Conservation (phyloP, 2,888 invertebrate genomes). For the Exocentrus adspersus region DNA sequence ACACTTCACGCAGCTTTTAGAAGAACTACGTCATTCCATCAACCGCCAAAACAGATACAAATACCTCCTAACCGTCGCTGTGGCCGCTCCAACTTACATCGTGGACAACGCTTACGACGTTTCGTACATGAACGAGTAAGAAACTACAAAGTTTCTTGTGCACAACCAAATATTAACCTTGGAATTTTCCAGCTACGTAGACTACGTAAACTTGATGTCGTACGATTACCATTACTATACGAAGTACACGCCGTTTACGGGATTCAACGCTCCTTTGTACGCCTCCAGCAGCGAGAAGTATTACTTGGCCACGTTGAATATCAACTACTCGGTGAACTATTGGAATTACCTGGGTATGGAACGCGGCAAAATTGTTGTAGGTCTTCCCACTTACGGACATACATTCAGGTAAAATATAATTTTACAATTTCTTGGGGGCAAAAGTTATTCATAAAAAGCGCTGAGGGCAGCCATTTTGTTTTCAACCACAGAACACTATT, state of each 20-base stretch:
- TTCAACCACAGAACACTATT: too few relatives aligned
- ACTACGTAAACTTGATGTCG: constrained; percentile 90
- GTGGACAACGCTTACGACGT: constrained; percentile 83
- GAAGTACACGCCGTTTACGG: constrained; percentile 81
- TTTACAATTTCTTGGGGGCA: too few relatives aligned
- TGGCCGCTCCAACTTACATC: constrained; percentile 81
- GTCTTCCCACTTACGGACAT: constrained; percentile 90
- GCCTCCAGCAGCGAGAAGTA: constrained; percentile 69
- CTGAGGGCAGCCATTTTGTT: too few relatives aligned
- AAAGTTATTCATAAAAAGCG: too few relatives aligned
- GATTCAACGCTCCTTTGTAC: constrained; percentile 85
- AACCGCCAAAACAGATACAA: constrained; percentile 65
- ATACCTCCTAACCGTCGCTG: constrained; percentile 79
- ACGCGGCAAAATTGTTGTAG: constrained; percentile 80
- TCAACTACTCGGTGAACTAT: constrained; percentile 83
- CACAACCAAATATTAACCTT: not conserved
- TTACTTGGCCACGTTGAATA: constrained; percentile 77
- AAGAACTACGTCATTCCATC: constrained; percentile 77
- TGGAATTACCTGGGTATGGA: constrained; percentile 82
- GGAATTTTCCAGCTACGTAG: constrained; percentile 69
- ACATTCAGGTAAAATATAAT: constrained; percentile 69
- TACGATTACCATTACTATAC: constrained; percentile 90
- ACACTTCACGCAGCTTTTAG: constrained; percentile 78
- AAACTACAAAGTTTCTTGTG: too few relatives aligned
- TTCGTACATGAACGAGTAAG: constrained; percentile 76